phyloP scores from a whole-genome alignment of 2,888 invertebrate species.

The Hydroisotoma schaefferi region DNA sequence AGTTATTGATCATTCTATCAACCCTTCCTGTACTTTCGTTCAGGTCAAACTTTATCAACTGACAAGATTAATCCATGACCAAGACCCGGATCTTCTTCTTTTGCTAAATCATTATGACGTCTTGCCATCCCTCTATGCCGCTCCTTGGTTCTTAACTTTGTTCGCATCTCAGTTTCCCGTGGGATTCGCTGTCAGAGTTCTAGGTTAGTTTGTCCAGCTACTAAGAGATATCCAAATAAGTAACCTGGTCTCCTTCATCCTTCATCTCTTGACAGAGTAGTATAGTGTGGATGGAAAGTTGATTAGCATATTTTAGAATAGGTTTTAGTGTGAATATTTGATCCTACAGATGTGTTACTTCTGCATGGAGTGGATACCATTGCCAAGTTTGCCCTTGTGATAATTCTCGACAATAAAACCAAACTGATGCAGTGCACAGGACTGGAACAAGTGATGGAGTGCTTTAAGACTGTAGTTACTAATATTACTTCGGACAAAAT shows the following conservation, averaged over 20 bases:
- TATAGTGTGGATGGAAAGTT: no score
- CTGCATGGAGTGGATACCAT: constrained; percentile 85
- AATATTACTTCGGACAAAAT: constrained; percentile 57
- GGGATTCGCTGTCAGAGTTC: constrained; percentile 90
- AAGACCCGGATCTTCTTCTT: constrained; percentile 78
- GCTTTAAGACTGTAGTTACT: constrained; percentile 70
- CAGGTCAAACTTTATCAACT: constrained; percentile 81
- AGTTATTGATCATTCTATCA: background rate
- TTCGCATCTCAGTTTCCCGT: constrained; percentile 96
- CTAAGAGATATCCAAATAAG: no score
- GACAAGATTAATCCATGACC: constrained; percentile 84
- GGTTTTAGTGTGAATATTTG: no score
- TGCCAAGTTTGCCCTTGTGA: constrained; percentile 80
- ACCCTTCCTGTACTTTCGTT: constrained; percentile 14
- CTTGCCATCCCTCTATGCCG: constrained; percentile 89
- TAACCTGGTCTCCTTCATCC: no score
- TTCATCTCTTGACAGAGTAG: no score
- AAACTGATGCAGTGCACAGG: constrained; percentile 77
- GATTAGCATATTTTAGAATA: no score
- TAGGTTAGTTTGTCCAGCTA: constrained; percentile 63
- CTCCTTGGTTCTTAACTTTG: constrained; percentile 92
- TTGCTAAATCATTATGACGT: constrained; percentile 75
- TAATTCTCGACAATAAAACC: constrained; percentile 79
- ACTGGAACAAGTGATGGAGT: constrained; percentile 92
- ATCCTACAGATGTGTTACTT: constrained; percentile 74